Conservation (phyloP, 2,888 invertebrate species). For the Eupithecia centaureata region DNA sequence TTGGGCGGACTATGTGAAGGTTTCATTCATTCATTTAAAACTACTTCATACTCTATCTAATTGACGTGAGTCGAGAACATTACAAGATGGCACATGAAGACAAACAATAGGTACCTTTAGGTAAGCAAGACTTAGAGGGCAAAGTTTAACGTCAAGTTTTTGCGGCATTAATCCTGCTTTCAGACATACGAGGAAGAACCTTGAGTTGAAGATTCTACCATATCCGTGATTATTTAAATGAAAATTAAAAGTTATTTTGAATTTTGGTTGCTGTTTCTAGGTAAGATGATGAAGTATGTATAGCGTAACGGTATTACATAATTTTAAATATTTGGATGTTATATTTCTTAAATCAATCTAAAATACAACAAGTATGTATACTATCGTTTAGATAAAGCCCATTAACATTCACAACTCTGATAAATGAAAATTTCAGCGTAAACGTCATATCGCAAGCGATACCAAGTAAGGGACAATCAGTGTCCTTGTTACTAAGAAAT, state of each 20-base stretch:
- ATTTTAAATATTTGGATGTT: not conserved
- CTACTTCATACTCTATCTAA: slow-evolving; percentile 4
- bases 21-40: not conserved
- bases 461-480: not conserved
- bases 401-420: slow-evolving; percentile 39
- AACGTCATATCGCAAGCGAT: slow-evolving; percentile 1
- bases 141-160: slow-evolving; percentile 45
- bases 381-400: slow-evolving; percentile 35
- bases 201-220: slow-evolving; percentile 56
- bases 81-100: slow-evolving; percentile 6
- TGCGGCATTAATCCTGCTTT: slow-evolving; percentile 49
- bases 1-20: not conserved
- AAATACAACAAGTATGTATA: slow-evolving; percentile 11
- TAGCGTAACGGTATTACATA: not conserved
- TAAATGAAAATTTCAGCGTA: slow-evolving; percentile 18
- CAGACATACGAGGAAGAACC: slow-evolving; percentile 57
- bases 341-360: slow-evolving; percentile 2
- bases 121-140: slow-evolving; percentile 21
- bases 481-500: not conserved
- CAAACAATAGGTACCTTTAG: slow-evolving; percentile 32
- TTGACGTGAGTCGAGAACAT: slow-evolving; percentile 3
- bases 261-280: not conserved
- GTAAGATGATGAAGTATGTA: not conserved
- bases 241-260: slow-evolving; percentile 35
- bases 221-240: slow-evolving; percentile 43